phyloP scores from a whole-genome alignment of 2,888 invertebrate species.

The Amblyteles armatorius region DNA sequence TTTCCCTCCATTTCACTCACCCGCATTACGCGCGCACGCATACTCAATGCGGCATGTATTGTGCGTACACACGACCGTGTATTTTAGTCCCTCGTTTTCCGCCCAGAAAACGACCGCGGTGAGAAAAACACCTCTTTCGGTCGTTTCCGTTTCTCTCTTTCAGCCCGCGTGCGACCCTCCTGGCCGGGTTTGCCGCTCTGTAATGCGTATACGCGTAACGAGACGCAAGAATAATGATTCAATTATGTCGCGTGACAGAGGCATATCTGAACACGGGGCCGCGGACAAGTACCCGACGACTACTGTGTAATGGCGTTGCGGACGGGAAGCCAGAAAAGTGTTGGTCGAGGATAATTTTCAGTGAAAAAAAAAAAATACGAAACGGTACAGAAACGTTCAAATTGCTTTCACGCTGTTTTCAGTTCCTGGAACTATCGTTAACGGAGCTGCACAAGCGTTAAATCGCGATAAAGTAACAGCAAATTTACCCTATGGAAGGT shows the following conservation, averaged over 20 bases:
- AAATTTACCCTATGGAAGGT: background rate
- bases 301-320: background rate
- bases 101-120: conserved; percentile 56
- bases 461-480: background rate
- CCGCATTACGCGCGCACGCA: conserved; percentile 63
- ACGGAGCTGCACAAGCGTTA: background rate
- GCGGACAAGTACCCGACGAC: background rate
- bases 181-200: conserved; percentile 21
- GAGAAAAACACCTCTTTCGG: conserved; percentile 32
- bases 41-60: conserved; percentile 40
- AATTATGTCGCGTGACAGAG: conserved; percentile 80
- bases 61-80: conserved; percentile 29
- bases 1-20: conserved; percentile 37
- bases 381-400: conserved; percentile 2
- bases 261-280: conserved; percentile 54
- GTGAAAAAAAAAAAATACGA: conserved; percentile 1
- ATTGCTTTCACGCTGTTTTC: background rate
- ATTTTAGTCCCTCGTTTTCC: conserved; percentile 59
- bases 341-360: background rate
- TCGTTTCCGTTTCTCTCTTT: conserved; percentile 35
- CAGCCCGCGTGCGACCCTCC: conserved; percentile 20
- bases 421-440: conserved; percentile 2
- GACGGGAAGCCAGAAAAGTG: conserved; percentile 5
- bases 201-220: conserved; percentile 47
- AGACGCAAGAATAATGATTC: conserved; percentile 79